phyloP scores from a whole-genome alignment of 2,888 invertebrate species.

The Brenthis hecate region DNA sequence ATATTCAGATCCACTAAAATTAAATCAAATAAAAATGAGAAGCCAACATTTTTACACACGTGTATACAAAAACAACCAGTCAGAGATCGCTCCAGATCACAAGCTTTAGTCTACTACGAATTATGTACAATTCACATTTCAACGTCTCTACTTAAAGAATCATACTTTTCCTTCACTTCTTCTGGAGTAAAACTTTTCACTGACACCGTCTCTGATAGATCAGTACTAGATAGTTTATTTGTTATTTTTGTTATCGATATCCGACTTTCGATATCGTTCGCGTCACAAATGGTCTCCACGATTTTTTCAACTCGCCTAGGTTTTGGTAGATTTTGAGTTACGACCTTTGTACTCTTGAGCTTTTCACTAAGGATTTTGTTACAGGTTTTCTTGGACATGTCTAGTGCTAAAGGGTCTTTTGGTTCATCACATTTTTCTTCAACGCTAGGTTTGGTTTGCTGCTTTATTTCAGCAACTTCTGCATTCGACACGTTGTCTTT shows the following conservation, averaged over 20 bases:
- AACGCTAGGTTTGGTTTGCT: slow-evolving; percentile 64
- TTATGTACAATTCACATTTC: slow-evolving; percentile 60
- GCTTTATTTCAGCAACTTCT: slow-evolving; percentile 92
- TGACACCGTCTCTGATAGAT: slow-evolving; percentile 61
- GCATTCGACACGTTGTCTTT: slow-evolving; percentile 95
- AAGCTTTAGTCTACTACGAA: slow-evolving; percentile 17
- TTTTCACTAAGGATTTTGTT: slow-evolving; percentile 72
- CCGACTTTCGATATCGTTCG: slow-evolving; percentile 75
- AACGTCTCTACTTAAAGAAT: slow-evolving; percentile 65
- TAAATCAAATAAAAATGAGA: background rate
- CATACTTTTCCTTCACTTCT: slow-evolving; percentile 71
- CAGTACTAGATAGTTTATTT: slow-evolving; percentile 72
- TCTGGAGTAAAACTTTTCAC: slow-evolving; percentile 73
- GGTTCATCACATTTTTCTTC: slow-evolving; percentile 60
- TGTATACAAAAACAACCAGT: slow-evolving; percentile 31
- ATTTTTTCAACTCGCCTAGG: slow-evolving; percentile 70
- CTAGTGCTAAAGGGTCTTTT: slow-evolving; percentile 68
- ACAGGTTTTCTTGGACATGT: slow-evolving; percentile 73
- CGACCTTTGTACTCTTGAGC: slow-evolving; percentile 60
- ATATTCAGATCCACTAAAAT: background rate
- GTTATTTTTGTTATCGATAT: slow-evolving; percentile 80
- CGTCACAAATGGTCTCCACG: slow-evolving; percentile 60
- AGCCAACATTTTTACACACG: slow-evolving; percentile 10
- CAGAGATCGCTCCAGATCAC: slow-evolving; percentile 37
- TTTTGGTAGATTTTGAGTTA: slow-evolving; percentile 54